A percentile compares a stretch with the other conserved stretches of the same genome.
Conservation (phyloP, 2,888 invertebrate genomes). For the Neoaliturus tenellus region DNA sequence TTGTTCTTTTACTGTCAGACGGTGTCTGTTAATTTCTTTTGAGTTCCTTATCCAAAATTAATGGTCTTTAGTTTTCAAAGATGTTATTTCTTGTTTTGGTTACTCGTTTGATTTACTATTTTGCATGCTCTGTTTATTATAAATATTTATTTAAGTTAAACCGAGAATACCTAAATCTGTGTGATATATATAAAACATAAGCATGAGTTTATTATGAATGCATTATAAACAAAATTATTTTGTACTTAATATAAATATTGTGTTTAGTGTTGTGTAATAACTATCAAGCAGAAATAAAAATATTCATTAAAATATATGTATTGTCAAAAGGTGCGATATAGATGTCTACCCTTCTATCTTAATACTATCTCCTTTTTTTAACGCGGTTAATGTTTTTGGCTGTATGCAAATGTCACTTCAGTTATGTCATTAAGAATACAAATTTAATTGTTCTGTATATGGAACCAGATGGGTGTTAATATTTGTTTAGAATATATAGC, state of each 20-base stretch:
- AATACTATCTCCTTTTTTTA: background rate
- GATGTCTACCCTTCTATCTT: background rate
- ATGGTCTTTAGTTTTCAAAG: background rate
- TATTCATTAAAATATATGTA: background rate
- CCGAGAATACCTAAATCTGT: background rate
- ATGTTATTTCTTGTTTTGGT: background rate
- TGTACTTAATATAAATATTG: constrained; percentile 1
- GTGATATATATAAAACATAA: background rate
- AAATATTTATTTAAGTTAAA: background rate
- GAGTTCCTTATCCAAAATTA: background rate
- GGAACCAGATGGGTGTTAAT: constrained; percentile 8
- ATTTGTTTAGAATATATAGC: background rate
- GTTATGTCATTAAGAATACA: background rate
- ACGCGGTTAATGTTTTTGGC: background rate
- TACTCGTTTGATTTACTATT: background rate
- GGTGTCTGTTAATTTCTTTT: constrained; percentile 12
- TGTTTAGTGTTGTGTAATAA: background rate
- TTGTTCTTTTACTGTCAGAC: constrained; percentile 24
- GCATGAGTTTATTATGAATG: background rate
- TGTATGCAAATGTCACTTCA: background rate
- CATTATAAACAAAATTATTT: background rate
- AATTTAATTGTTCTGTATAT: background rate
- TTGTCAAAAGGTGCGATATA: background rate
- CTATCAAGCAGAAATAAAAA: background rate
- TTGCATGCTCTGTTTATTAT: background rate